Evolutionary conservation across 2,888 invertebrate genomes (phyloP), one percentile per base, ranked within the genome.

Genomic region (Ormia ochracea): DNA sequence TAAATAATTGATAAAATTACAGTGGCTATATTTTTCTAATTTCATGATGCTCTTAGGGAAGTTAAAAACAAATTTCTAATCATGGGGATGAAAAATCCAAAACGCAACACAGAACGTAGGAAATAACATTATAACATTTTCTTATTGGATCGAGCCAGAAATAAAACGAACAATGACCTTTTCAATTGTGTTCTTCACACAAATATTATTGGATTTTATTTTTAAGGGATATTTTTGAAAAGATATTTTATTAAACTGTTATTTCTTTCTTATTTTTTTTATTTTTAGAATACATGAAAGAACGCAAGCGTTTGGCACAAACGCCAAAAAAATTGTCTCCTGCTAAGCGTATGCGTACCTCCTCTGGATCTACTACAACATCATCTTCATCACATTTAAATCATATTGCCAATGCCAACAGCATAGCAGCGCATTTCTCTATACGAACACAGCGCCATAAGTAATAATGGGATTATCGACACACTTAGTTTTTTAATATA

Each of bases 221-320:
- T 54, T 21, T 56, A 36, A 33, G 4, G 58, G 12, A 26, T 9
- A 23, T 33, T n/a, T n/a, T n/a, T n/a, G n/a, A n/a, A n/a, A n/a
- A n/a, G n/a, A n/a, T n/a, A n/a, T n/a, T n/a, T 31, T 19, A 26
- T 12, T 65, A 45, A 43, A 45, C 2, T 48, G 7, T n/a, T 14
- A 38, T 38, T 28, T 50, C 19, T 33, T 38, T 65, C 41, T 52
- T 59, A 14, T 17, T 65, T 4, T 28, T 26, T 78, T 68, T 45
- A 66, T 73, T 87, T 88, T 33, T 85, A 90, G 90, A 90, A 83
- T 90, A 89, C 83, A 89, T 90, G 88, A 90, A 90, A 84, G 89
- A 90, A 83, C 89, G 90, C 81, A 90, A 90, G 84, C 89, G 90
- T 36, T 86, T 89, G 54, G 83, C 87, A 43, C 88, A 89, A 83